Evolutionary conservation across 2,797 vertebrate species (phyloP).

Genomic region (Protosalanx chinensis): DNA sequence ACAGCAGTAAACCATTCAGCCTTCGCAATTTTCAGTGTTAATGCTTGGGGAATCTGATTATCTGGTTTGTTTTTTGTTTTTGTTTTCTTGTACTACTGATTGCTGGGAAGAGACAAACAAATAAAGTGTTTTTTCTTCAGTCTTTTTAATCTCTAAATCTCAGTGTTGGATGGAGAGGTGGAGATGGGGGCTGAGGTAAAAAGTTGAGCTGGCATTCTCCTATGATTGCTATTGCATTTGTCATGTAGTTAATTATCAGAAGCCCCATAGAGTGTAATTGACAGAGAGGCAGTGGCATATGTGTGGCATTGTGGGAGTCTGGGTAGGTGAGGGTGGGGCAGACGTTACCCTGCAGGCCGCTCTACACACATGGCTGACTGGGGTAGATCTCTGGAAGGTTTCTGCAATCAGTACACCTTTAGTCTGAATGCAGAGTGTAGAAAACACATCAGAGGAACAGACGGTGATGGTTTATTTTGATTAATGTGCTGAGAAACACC

Average conservation of each 20-base stretch:
- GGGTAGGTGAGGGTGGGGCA: constrained; percentile 62
- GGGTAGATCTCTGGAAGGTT: constrained; percentile 53
- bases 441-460: constrained; percentile 10
- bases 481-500: too few species aligned
- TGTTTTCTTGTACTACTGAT: constrained; percentile 26
- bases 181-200: neutral
- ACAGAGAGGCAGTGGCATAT: constrained; percentile 65
- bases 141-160: constrained; percentile 27
- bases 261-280: constrained; percentile 62
- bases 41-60: constrained; percentile 53
- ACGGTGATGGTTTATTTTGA: constrained; percentile 11
- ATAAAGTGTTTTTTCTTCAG: constrained; percentile 19
- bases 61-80: constrained; percentile 20
- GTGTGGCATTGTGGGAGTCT: constrained; percentile 58
- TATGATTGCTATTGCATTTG: constrained; percentile 51
- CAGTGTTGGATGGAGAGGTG: constrained; percentile 6
- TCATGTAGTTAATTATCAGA: constrained; percentile 71
- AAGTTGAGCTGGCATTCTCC: neutral
- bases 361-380: constrained; percentile 64
- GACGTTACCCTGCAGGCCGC: constrained; percentile 62
- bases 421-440: constrained; percentile 37
- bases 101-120: constrained; percentile 39
- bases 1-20: constrained; percentile 39
- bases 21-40: constrained; percentile 39
- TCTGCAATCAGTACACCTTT: constrained; percentile 51